Evolutionary conservation across 2,888 invertebrate genomes (phyloP).

Genomic region (Apodemia hepburni): DNA sequence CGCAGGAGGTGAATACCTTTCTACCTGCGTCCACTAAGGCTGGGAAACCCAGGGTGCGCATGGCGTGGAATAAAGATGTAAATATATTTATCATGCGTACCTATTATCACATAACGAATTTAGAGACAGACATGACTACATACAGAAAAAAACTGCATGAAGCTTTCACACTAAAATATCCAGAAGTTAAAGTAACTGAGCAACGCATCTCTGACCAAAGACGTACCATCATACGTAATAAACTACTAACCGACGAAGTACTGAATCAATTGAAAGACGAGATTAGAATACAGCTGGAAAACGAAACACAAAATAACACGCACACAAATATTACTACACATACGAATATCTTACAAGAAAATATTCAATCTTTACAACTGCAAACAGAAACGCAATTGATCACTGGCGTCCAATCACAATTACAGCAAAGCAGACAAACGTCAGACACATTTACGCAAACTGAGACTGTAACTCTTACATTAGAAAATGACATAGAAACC

Average conservation of each 20-base stretch:
- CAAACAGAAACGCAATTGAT: background rate
- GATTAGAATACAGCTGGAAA: slow-evolving; percentile 9
- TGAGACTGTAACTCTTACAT: background rate
- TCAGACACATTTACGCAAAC: slow-evolving; percentile 1
- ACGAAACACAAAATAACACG: background rate
- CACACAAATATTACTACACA: background rate
- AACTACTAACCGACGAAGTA: slow-evolving; percentile 17
- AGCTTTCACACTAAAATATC: slow-evolving; percentile 12
- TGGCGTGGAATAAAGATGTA: slow-evolving; percentile 18
- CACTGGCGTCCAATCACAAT: background rate
- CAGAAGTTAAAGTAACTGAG: slow-evolving; percentile 24
- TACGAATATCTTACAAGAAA: background rate
- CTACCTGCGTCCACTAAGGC: slow-evolving; percentile 30
- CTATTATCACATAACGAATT: slow-evolving; percentile 19
- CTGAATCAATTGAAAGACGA: slow-evolving; percentile 21
- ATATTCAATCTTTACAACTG: background rate
- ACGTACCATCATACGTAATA: slow-evolving; percentile 30
- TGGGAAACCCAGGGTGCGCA: slow-evolving; percentile 26
- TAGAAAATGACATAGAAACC: background rate
- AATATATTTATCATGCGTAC: slow-evolving; percentile 22
- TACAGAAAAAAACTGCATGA: slow-evolving; percentile 21
- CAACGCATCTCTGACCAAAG: slow-evolving; percentile 33
- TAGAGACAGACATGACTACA: slow-evolving; percentile 21
- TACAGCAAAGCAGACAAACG: background rate
- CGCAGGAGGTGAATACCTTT: background rate